Percentiles rank a stretch among this genome's conserved stretches.
phyloP scores from a whole-genome alignment of 2,888 invertebrate species.

The Hemithea aestivaria region DNA sequence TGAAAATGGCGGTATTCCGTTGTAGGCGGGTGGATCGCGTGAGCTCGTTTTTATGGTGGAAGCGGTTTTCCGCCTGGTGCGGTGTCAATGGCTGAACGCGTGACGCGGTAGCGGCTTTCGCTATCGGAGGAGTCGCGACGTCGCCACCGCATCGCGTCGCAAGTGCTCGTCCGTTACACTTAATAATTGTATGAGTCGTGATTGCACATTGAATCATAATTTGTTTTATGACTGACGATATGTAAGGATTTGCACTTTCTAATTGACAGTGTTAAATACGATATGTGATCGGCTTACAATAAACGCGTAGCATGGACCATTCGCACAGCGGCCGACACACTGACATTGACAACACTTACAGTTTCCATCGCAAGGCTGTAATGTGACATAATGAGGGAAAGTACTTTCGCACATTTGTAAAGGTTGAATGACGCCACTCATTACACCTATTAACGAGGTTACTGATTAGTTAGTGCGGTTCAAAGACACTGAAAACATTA shows the following conservation, averaged over 20 bases:
- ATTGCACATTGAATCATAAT: conserved; percentile 38
- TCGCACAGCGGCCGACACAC: conserved; percentile 51
- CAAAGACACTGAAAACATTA: background rate
- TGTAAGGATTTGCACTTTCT: conserved; percentile 51
- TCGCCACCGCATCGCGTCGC: conserved; percentile 28
- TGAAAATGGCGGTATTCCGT: conserved; percentile 45
- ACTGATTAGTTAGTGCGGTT: conserved; percentile 1
- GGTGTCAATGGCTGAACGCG: conserved; percentile 63
- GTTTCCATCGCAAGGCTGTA: conserved; percentile 46
- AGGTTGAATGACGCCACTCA: conserved; percentile 15
- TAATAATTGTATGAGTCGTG: conserved; percentile 38
- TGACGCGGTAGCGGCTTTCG: conserved; percentile 66
- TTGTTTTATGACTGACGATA: conserved; percentile 27
- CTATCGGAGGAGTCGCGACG: conserved; percentile 44
- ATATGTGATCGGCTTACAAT: conserved; percentile 43
- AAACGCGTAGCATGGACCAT: conserved; percentile 55
- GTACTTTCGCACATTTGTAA: conserved; percentile 22
- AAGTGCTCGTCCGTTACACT: conserved; percentile 41
- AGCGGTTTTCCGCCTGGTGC: conserved; percentile 55
- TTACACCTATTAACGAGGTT: conserved; percentile 10
- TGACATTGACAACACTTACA: conserved; percentile 50
- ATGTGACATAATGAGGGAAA: conserved; percentile 23
- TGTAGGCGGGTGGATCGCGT: conserved; percentile 49
- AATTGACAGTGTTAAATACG: conserved; percentile 36
- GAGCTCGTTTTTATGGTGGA: conserved; percentile 41